Evolutionary conservation across 2,113 vertebrate genomes (phyloP), one percentile per base, ranked within the genome.

Genomic region (Psephotus haematonotus): DNA sequence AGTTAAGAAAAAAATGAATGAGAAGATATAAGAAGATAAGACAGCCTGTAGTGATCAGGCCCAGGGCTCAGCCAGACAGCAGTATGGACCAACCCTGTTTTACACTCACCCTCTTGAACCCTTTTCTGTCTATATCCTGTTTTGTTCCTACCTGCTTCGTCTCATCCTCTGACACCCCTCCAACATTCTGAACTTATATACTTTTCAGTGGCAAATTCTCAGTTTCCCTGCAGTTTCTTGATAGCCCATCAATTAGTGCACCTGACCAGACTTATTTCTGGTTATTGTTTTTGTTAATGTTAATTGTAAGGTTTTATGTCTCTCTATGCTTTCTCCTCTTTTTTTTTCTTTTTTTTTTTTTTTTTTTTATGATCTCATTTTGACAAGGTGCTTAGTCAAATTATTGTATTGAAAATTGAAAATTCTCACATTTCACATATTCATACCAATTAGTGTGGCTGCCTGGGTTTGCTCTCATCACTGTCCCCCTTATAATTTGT

Each of bases 91-190:
- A 8, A 23, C 4, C 6, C 20, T n/a, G 2, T 63, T 64, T 82
- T 52, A 31, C 28, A 27, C 10, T 50, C 1, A 0, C 6, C 2
- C 7, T n/a, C 27, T 52, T 52, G 33, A 6, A 37, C 13, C 3
- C 4, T 3, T 67, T 89, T 63, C 13, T 55, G 10, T 67, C 46
- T 68, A 13, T 3, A 6, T 3, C 27, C 11, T 15, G 3, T 7
- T 65, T 49, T 69, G 2, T 16, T 90, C 12, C 18, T 67, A 37
- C 9, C 4, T 44, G 6, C 4, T 76, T 3, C 6, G 5, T 6
- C 23, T 33, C 16, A 3, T 19, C 2, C 11, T 74, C 9, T 2
- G 3, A 57, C 9, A 4, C 4, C 4, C 13, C 5, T 53, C 27
- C 8, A 64, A 23, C 6, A 49, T 82, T 5, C 15, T 74, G 43